These are phyloP conservation scores for Chloropsis cyanopogon DNA, from an alignment of 2,113 vertebrate genomes.

Conservation along the genomic window DNA sequence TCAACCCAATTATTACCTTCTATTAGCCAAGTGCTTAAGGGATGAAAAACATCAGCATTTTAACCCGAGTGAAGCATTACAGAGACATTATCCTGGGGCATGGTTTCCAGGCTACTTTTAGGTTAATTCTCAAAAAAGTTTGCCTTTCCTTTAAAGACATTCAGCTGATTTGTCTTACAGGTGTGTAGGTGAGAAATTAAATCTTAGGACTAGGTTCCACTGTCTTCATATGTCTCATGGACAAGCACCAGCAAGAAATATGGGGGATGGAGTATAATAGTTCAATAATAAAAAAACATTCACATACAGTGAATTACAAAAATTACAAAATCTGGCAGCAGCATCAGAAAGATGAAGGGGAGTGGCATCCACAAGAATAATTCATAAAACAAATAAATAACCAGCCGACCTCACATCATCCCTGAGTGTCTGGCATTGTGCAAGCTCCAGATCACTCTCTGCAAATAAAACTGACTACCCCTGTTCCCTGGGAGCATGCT, in stretches of 20 bases:
- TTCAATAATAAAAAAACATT: background rate
- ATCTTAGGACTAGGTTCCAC: background rate
- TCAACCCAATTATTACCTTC: slow-evolving; percentile 47
- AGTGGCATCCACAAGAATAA: background rate
- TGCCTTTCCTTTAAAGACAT: background rate
- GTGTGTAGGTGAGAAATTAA: background rate
- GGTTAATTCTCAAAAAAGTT: background rate
- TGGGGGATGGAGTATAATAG: fast-evolving
- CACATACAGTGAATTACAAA: background rate
- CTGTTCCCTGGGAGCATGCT: fast-evolving
- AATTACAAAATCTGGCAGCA: background rate
- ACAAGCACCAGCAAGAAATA: background rate
- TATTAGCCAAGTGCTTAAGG: slow-evolving; percentile 29
- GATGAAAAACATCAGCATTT: slow-evolving; percentile 11
- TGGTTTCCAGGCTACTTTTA: background rate
- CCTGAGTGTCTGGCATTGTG: background rate
- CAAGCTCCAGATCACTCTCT: background rate
- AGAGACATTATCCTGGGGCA: background rate
- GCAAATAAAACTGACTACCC: background rate
- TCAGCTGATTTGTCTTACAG: background rate
- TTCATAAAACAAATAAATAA: background rate
- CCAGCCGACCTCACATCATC: background rate
- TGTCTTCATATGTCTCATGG: background rate
- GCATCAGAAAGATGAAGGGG: background rate
- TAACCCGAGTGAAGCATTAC: background rate